phyloP scores from a whole-genome alignment of 2,888 invertebrate genomes.

The Drosophila maculinotata region DNA sequence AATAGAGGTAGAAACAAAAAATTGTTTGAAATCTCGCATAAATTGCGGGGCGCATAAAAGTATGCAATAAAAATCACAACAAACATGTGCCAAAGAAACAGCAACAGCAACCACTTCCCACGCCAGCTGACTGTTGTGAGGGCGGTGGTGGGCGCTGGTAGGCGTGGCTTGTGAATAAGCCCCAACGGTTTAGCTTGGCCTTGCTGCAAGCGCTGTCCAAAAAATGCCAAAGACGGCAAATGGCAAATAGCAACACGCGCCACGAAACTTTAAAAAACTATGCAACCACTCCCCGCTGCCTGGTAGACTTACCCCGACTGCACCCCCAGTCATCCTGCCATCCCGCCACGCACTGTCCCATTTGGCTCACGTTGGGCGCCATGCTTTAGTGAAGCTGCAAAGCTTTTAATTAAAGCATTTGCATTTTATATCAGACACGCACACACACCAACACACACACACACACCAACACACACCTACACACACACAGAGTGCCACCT shows the following conservation, averaged over 20 bases:
- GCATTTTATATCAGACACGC: slow-evolving; percentile 73
- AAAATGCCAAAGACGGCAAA: slow-evolving; percentile 23
- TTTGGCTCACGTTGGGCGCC: slow-evolving; percentile 33
- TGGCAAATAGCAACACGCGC: slow-evolving; percentile 40
- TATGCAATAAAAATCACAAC: slow-evolving; percentile 80
- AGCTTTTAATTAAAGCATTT: slow-evolving; percentile 81
- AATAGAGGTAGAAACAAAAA: slow-evolving; percentile 5
- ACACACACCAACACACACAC: slow-evolving; percentile 12
- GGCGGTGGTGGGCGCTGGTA: too few relatives aligned
- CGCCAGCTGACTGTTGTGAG: background rate
- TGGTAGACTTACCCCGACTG: too few relatives aligned
- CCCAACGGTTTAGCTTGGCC: slow-evolving; percentile 28
- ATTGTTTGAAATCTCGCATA: slow-evolving; percentile 74
- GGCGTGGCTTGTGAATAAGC: slow-evolving; percentile 2
- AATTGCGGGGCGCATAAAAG: slow-evolving; percentile 67
- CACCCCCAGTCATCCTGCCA: background rate
- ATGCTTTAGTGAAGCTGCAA: slow-evolving; percentile 71
- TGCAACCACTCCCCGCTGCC: slow-evolving; percentile 30
- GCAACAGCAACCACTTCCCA: background rate
- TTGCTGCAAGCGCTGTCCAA: background rate
- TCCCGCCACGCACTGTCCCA: background rate
- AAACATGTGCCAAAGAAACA: slow-evolving; percentile 60
- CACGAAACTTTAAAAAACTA: slow-evolving; percentile 62
- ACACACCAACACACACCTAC: slow-evolving; percentile 10
- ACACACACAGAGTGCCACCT: slow-evolving; percentile 39